These are phyloP conservation scores for Calameuta idolon DNA, from an alignment of 2,888 invertebrate genomes.

Conservation along the genomic window DNA sequence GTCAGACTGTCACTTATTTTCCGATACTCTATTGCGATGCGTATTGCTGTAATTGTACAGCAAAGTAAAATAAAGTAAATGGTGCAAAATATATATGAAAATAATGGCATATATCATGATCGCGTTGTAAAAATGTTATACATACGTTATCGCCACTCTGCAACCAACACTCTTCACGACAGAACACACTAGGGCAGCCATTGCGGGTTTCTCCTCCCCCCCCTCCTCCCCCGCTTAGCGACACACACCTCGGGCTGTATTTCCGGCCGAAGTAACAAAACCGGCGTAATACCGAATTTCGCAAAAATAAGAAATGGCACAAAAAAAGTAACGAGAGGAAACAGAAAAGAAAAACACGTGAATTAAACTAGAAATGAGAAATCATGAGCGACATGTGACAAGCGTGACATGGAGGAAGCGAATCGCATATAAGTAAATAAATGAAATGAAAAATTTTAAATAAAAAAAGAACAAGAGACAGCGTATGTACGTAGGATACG, in stretches of 20 bases:
- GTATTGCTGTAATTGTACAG: background rate
- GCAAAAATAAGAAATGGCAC: background rate
- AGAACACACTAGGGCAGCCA: background rate
- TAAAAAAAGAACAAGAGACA: background rate
- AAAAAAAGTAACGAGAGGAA: background rate
- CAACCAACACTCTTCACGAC: conserved; percentile 49
- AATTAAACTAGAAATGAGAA: background rate
- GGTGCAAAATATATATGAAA: conserved; percentile 26
- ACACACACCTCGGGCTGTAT: conserved; percentile 30
- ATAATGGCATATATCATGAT: background rate
- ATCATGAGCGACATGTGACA: background rate
- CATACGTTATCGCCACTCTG: conserved; percentile 24
- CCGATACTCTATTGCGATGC: conserved; percentile 48
- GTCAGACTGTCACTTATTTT: conserved; percentile 60
- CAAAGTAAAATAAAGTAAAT: conserved; percentile 31
- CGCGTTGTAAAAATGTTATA: background rate
- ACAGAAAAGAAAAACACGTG: background rate
- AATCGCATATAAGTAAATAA: background rate
- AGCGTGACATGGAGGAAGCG: background rate
- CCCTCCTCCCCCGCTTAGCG: background rate
- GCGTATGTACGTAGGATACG: background rate
- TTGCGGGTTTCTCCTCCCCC: background rate
- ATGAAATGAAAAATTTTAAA: background rate
- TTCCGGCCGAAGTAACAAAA: conserved; percentile 28
- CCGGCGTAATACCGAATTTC: background rate